phyloP scores from a whole-genome alignment of 37 sponge, comb jelly and placozoan genomes.

The Halichondria panicea region DNA sequence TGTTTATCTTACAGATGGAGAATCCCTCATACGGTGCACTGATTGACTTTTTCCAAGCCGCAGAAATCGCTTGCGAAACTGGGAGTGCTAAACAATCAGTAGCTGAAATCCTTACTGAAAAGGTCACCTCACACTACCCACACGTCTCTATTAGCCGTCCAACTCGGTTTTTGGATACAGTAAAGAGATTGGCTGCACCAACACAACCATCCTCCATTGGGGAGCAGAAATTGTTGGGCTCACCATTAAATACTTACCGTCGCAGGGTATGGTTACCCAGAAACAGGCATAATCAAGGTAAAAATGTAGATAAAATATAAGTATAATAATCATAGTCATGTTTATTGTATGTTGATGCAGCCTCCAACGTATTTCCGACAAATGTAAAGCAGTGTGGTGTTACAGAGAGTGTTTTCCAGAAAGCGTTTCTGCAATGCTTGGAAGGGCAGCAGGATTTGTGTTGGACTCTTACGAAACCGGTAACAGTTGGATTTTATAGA shows the following conservation, averaged over 20 bases:
- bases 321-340: not conserved
- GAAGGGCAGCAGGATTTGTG: not conserved
- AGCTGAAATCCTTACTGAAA: constrained; percentile 19
- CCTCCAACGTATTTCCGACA: constrained; percentile 3
- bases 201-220: constrained; percentile 41
- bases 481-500: constrained; percentile 24
- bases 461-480: constrained; percentile 14
- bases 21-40: constrained; percentile 29
- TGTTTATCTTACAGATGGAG: constrained; percentile 1
- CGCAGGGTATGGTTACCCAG: constrained; percentile 34
- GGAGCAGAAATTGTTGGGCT: constrained; percentile 34
- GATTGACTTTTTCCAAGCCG: constrained; percentile 11
- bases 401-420: constrained; percentile 4
- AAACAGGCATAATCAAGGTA: constrained; percentile 24
- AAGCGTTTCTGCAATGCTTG: constrained; percentile 4
- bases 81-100: not conserved
- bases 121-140: constrained; percentile 22
- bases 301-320: not conserved
- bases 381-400: constrained; percentile 7
- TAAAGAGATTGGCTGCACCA: constrained; percentile 46
- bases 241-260: constrained; percentile 36
- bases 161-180: constrained; percentile 35
- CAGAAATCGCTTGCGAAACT: constrained; percentile 13
- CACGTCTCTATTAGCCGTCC: constrained; percentile 40
- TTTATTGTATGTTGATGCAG: not conserved